phyloP scores from a whole-genome alignment of 2,113 vertebrate species.

The Nothoprocta pentlandii region DNA sequence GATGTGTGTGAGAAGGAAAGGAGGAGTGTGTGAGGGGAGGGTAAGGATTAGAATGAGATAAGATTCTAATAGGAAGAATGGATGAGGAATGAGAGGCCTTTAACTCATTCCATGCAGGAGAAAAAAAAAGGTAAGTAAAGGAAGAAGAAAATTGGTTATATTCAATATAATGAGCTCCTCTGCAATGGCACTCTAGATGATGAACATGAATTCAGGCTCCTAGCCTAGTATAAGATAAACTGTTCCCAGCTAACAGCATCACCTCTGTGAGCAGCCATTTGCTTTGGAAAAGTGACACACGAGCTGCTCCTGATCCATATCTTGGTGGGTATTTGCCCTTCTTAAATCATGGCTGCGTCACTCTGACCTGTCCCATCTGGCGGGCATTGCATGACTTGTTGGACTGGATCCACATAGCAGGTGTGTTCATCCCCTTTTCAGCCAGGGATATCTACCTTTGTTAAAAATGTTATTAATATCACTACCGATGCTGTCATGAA shows the following conservation, averaged over 20 bases:
- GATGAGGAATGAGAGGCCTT: background rate
- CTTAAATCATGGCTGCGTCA: accelerated
- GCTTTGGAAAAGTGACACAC: background rate
- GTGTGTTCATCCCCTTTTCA: background rate
- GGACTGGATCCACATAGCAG: accelerated
- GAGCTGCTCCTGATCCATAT: background rate
- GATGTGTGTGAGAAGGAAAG: slow-evolving; percentile 15
- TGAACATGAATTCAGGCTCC: background rate
- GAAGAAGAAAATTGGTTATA: background rate
- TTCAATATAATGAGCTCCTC: slow-evolving; percentile 19
- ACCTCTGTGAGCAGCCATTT: background rate
- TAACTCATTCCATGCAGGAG: background rate
- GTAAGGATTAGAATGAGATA: slow-evolving; percentile 6
- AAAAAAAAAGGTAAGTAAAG: background rate
- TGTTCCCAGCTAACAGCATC: background rate
- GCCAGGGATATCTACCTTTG: background rate
- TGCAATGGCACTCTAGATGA: background rate
- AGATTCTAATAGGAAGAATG: slow-evolving; percentile 10
- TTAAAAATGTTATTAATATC: background rate
- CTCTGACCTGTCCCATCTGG: background rate
- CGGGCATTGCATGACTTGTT: background rate
- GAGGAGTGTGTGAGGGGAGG: slow-evolving; percentile 20
- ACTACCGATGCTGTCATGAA: background rate
- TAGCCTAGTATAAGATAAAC: background rate
- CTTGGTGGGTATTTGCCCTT: background rate